A percentile compares a stretch with the other conserved stretches of the same genome.
Evolutionary conservation across 2,113 vertebrate genomes (phyloP).

Genomic region (Mellivora capensis): DNA sequence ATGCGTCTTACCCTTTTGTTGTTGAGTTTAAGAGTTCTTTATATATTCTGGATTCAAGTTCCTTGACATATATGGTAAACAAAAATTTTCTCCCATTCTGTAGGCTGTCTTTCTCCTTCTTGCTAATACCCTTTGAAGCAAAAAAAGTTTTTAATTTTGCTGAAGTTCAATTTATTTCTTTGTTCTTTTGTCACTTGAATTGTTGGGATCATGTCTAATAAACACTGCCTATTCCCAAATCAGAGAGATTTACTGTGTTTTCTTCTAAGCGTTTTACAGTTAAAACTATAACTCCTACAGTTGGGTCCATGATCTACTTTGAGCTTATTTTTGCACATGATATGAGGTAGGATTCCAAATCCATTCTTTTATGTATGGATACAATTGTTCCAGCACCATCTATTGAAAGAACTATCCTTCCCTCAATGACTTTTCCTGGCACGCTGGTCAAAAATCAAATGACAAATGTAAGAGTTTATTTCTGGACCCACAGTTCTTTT

Average conservation of each 20-base stretch:
- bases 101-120: neutral
- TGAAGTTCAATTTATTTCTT: neutral
- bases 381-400: neutral
- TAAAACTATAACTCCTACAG: neutral
- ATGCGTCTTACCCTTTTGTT: neutral
- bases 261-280: neutral
- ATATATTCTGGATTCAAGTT: neutral
- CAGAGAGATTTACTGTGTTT: neutral
- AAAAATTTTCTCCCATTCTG: neutral
- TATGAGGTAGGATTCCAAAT: neutral
- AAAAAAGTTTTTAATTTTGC: neutral
- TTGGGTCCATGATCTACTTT: neutral
- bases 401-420: neutral
- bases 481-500: neutral
- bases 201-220: slow-evolving; percentile 19
- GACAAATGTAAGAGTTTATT: neutral
- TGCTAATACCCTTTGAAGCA: neutral
- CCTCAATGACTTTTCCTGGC: neutral
- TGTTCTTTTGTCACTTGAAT: neutral
- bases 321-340: neutral
- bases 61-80: neutral
- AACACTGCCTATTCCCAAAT: neutral
- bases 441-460: neutral
- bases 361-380: neutral
- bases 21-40: neutral